These are phyloP conservation scores for Rhopalosiphum maidis DNA, from an alignment of 1,140 invertebrate genomes.

Conservation along the genomic window DNA sequence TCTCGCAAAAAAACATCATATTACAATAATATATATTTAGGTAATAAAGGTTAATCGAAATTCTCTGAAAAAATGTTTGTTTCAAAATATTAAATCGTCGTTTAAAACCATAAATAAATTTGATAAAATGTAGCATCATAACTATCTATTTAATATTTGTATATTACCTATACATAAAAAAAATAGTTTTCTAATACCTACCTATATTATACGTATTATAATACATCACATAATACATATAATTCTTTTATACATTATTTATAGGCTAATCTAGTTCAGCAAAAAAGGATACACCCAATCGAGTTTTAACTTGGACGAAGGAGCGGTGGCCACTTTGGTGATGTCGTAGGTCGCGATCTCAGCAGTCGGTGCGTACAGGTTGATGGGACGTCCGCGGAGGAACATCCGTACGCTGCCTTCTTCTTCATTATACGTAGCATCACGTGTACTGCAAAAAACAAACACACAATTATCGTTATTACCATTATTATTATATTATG, in stretches of 20 bases:
- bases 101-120: background rate
- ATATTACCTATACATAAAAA: background rate
- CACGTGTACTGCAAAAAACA: constrained; percentile 69
- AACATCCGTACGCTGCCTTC: constrained; percentile 82
- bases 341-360: constrained; percentile 74
- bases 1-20: background rate
- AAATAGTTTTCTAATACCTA: background rate
- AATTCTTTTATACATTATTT: background rate
- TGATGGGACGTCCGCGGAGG: constrained; percentile 81
- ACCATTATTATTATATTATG: background rate
- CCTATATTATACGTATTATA: background rate
- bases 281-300: constrained; percentile 81
- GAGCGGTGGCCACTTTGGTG: constrained; percentile 79
- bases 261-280: background rate
- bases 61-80: too few relatives aligned
- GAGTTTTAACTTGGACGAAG: constrained; percentile 80
- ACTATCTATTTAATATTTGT: too few relatives aligned
- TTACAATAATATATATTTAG: background rate
- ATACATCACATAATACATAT: background rate
- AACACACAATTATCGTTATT: background rate
- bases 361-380: constrained; percentile 77
- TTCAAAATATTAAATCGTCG: background rate
- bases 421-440: constrained; percentile 80
- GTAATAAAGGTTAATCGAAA: background rate
- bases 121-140: too few relatives aligned